phyloP scores from a whole-genome alignment of 2,797 vertebrate genomes.

The Dermochelys coriacea region DNA sequence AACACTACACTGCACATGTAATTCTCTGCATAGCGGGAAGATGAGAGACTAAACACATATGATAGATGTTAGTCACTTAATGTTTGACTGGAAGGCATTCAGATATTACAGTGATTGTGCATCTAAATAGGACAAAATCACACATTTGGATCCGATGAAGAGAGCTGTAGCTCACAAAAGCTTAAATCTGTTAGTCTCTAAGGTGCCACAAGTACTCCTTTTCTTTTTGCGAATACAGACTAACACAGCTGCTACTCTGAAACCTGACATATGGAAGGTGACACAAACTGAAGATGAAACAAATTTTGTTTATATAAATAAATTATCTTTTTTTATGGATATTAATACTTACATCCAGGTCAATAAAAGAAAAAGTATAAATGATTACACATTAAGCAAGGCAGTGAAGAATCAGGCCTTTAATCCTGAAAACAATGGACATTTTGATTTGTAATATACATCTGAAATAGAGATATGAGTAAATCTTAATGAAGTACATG shows the following conservation, averaged over 20 bases:
- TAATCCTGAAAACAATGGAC: not conserved
- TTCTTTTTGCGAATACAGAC: no score
- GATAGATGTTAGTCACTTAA: not conserved
- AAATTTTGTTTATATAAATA: not conserved
- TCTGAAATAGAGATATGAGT: not conserved
- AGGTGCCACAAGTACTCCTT: no score
- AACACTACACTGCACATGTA: not conserved
- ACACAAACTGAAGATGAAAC: not conserved
- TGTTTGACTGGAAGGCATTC: not conserved
- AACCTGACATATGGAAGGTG: not conserved
- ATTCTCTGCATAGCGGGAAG: not conserved
- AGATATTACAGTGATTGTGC: not conserved
- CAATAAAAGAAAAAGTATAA: not conserved
- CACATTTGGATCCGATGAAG: not conserved
- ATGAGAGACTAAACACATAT: not conserved
- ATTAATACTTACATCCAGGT: not conserved
- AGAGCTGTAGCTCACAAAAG: no score
- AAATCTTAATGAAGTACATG: not conserved
- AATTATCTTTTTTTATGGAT: not conserved
- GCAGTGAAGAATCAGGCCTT: not conserved
- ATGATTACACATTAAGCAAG: not conserved
- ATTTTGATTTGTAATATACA: not conserved
- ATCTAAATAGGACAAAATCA: not conserved
- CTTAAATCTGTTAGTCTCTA: no score
- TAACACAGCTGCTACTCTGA: no score